Conservation (phyloP, 2,797 vertebrate species). For the Ficedula albicollis region DNA sequence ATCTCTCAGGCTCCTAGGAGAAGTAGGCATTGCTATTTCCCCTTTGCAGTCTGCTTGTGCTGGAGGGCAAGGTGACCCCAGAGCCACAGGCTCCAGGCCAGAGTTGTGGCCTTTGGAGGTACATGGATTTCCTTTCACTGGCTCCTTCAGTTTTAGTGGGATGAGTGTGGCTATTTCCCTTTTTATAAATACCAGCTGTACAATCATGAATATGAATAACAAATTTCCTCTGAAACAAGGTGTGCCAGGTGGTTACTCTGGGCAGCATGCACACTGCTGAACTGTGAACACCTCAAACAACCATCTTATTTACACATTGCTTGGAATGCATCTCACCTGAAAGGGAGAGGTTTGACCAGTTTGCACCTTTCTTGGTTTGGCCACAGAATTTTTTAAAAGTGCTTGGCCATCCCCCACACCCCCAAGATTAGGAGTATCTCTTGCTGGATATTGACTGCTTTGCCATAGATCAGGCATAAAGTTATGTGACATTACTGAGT, state of each 20-base stretch:
- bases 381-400: background rate
- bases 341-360: background rate
- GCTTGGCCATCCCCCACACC: rapidly evolving
- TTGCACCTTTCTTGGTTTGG: background rate
- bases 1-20: background rate
- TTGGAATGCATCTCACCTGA: background rate
- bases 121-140: background rate
- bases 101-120: background rate
- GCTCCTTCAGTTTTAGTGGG: background rate
- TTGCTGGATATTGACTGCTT: background rate
- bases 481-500: background rate
- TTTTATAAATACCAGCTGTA: background rate
- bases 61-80: background rate
- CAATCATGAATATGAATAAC: background rate
- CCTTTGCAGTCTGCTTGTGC: background rate
- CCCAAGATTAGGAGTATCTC: background rate
- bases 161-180: background rate
- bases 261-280: background rate
- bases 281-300: background rate
- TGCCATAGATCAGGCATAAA: background rate
- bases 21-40: background rate
- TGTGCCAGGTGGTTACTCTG: background rate
- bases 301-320: background rate
- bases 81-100: background rate
- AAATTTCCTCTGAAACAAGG: background rate